phyloP scores from a whole-genome alignment of 2,888 invertebrate species.

The Drosophila dives region DNA sequence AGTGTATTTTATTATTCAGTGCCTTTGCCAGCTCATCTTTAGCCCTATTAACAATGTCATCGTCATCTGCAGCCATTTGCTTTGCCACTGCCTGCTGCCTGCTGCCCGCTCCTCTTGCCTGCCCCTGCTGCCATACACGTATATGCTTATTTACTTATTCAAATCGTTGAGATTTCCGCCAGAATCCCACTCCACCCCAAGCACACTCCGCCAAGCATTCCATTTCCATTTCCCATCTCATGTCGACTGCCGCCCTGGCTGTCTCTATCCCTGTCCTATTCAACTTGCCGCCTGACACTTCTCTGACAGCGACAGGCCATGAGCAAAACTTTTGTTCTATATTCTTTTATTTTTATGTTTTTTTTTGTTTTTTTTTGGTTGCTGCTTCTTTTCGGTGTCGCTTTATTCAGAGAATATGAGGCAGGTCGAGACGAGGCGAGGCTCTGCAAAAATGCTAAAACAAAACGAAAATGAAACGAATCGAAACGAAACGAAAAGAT shows the following conservation, averaged over 20 bases:
- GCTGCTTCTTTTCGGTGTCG: slow-evolving; percentile 38
- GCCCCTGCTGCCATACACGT: slow-evolving; percentile 33
- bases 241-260: slow-evolving; percentile 51
- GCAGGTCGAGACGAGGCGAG: slow-evolving; percentile 38
- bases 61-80: slow-evolving; percentile 71
- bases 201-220: slow-evolving; percentile 35
- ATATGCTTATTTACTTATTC: slow-evolving; percentile 77
- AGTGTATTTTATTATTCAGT: slow-evolving; percentile 36
- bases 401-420: slow-evolving; percentile 50
- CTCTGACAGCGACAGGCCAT: slow-evolving; percentile 81
- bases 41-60: slow-evolving; percentile 71
- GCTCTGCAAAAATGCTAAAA: slow-evolving; percentile 60
- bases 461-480: slow-evolving; percentile 38
- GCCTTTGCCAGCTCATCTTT: slow-evolving; percentile 45
- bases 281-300: slow-evolving; percentile 82
- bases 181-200: background rate
- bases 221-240: slow-evolving; percentile 56
- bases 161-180: slow-evolving; percentile 69
- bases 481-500: slow-evolving; percentile 43
- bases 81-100: slow-evolving; percentile 5
- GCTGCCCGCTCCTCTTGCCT: slow-evolving; percentile 12
- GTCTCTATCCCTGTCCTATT: slow-evolving; percentile 65
- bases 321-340: slow-evolving; percentile 80
- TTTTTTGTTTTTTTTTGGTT: slow-evolving; percentile 6
- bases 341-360: slow-evolving; percentile 47